Evolutionary conservation across 1,140 invertebrate genomes (phyloP).

Genomic region (Luehdorfia chinensis): DNA sequence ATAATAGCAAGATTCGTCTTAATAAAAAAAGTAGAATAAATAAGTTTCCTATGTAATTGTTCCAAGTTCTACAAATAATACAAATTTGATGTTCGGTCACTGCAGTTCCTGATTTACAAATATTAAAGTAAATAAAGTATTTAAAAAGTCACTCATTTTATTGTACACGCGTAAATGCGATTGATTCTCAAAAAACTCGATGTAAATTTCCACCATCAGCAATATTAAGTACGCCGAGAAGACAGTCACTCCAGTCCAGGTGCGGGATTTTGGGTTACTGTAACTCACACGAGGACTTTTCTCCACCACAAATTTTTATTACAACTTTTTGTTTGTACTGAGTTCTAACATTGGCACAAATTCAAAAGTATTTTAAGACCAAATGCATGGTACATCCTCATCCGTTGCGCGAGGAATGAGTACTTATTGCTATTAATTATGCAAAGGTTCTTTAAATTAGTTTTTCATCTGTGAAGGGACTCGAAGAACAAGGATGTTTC

Average conservation of each 20-base stretch:
- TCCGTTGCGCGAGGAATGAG: conserved; percentile 1
- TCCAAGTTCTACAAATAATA: too few species aligned
- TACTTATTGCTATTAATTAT: too few species aligned
- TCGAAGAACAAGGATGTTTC: too few species aligned
- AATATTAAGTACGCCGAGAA: conserved; percentile 57
- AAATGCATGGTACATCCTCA: neutral
- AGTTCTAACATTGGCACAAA: conserved; percentile 7
- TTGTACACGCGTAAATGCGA: conserved; percentile 50
- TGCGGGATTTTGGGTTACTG: conserved; percentile 40
- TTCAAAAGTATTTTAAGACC: conserved; percentile 5
- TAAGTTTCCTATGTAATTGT: too few species aligned
- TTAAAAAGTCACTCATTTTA: conserved; percentile 27
- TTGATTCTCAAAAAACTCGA: conserved; percentile 58
- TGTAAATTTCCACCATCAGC: conserved; percentile 57
- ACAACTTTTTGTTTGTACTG: neutral
- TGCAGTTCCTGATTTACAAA: too few species aligned
- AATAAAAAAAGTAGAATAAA: too few species aligned
- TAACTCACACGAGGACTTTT: conserved; percentile 39
- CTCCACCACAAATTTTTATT: conserved; percentile 29
- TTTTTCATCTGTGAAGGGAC: too few species aligned
- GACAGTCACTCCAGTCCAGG: conserved; percentile 60
- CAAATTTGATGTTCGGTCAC: too few species aligned
- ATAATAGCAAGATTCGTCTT: too few species aligned
- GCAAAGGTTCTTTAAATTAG: too few species aligned
- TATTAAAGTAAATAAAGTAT: conserved; percentile 4